Percentiles rank a stretch among this genome's conserved stretches.
phyloP scores from a whole-genome alignment of 1,140 invertebrate species.

The Pseudomyrmex concolor region DNA sequence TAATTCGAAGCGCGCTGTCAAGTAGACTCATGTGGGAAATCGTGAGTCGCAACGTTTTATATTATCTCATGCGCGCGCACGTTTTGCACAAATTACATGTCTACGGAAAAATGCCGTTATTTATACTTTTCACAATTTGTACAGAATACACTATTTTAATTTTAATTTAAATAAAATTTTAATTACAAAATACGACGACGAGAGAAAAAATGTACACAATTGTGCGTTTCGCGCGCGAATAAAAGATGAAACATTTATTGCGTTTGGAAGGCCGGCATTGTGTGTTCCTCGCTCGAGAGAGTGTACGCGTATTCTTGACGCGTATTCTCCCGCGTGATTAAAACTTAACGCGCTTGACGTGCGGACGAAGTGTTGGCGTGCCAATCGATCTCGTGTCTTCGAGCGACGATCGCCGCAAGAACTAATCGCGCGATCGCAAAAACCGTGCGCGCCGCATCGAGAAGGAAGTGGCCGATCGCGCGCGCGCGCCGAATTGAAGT shows the following conservation, averaged over 20 bases:
- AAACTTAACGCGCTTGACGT: conserved; percentile 43
- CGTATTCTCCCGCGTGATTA: conserved; percentile 42
- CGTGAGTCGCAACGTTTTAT: not conserved
- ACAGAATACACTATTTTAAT: not conserved
- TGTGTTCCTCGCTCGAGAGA: not conserved
- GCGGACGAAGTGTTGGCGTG: conserved; percentile 49
- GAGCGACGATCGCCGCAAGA: conserved; percentile 40
- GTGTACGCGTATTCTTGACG: not conserved
- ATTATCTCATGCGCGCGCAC: too few species aligned
- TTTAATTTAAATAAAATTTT: conserved; percentile 11
- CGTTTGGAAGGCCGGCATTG: not conserved
- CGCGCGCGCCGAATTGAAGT: conserved; percentile 52
- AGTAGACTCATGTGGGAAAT: not conserved
- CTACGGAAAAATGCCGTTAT: not conserved
- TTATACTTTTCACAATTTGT: not conserved
- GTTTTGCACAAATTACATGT: not conserved
- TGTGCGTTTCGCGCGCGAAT: too few species aligned
- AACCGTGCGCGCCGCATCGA: conserved; percentile 37
- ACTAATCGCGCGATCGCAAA: conserved; percentile 60
- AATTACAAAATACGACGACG: not conserved
- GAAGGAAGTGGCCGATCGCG: conserved; percentile 23
- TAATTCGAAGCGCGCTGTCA: conserved; percentile 34
- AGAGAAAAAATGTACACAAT: too few species aligned
- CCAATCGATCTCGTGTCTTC: conserved; percentile 42
- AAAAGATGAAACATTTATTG: not conserved